These are phyloP conservation scores for Catocala sponsa DNA, from an alignment of 2,888 invertebrate species.

Conservation along the genomic window DNA sequence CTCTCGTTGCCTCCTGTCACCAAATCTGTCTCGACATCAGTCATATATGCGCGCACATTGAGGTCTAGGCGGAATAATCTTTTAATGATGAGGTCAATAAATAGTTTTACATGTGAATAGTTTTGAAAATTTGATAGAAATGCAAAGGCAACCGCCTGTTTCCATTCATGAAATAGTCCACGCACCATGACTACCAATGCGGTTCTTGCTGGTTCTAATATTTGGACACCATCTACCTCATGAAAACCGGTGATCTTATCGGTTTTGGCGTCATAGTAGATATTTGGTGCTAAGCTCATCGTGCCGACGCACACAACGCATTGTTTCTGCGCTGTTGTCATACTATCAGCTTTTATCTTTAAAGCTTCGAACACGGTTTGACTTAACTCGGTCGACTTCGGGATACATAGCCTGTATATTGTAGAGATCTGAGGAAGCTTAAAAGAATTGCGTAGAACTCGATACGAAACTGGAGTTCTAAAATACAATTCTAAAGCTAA, in stretches of 20 bases:
- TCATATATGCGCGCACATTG: slow-evolving; percentile 41
- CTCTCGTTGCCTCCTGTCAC: not conserved
- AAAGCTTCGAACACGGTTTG: slow-evolving; percentile 26
- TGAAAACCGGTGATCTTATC: slow-evolving; percentile 46
- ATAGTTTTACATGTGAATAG: slow-evolving; percentile 19
- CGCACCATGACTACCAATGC: slow-evolving; percentile 40
- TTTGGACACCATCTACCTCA: slow-evolving; percentile 35
- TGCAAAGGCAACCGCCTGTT: slow-evolving; percentile 27
- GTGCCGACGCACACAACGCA: slow-evolving; percentile 41
- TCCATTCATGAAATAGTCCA: slow-evolving; percentile 47
- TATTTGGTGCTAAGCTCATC: slow-evolving; percentile 23
- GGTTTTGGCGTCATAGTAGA: slow-evolving; percentile 37
- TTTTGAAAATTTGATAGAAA: slow-evolving; percentile 25
- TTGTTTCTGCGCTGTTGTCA: slow-evolving; percentile 40
- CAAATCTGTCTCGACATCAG: slow-evolving; percentile 15
- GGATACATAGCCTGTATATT: slow-evolving; percentile 24
- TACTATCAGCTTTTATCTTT: slow-evolving; percentile 34
- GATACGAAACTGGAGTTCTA: slow-evolving; percentile 32
- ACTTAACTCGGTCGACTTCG: slow-evolving; percentile 10
- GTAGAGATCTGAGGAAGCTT: slow-evolving; percentile 30
- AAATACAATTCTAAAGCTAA: slow-evolving; percentile 40
- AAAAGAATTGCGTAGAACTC: slow-evolving; percentile 22
- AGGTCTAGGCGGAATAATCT: slow-evolving; percentile 39
- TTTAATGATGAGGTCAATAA: slow-evolving; percentile 20
- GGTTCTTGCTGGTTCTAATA: slow-evolving; percentile 22